These are phyloP conservation scores for Beris morrisii DNA, from an alignment of 2,888 invertebrate species.

Conservation along the genomic window DNA sequence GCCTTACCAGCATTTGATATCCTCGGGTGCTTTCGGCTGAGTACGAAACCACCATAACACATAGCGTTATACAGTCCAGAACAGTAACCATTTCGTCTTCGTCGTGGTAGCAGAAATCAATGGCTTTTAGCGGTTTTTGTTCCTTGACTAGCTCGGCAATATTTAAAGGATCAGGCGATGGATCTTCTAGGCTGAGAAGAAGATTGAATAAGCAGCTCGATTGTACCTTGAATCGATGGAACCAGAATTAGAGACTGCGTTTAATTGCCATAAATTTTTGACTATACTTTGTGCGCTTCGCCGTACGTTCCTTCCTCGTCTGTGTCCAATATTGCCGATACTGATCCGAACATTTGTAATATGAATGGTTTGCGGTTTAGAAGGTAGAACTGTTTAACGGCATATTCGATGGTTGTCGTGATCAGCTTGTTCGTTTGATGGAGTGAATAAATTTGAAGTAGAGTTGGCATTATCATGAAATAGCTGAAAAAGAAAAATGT, in stretches of 20 bases:
- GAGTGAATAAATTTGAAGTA: constrained; percentile 94
- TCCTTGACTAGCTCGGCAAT: constrained; percentile 91
- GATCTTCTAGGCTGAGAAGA: constrained; percentile 87
- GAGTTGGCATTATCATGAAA: constrained; percentile 94
- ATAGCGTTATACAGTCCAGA: constrained; percentile 95
- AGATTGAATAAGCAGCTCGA: constrained; percentile 90
- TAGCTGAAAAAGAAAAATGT: constrained; percentile 63
- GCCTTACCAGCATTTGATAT: constrained; percentile 84
- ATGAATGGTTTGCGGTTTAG: constrained; percentile 98
- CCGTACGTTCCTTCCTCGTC: constrained; percentile 85
- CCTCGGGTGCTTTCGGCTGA: constrained; percentile 92
- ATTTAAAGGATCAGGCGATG: constrained; percentile 90
- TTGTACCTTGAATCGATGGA: constrained; percentile 66
- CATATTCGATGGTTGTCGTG: constrained; percentile 94
- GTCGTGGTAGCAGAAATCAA: constrained; percentile 98
- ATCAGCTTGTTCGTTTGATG: constrained; percentile 96
- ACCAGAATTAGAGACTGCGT: neutral
- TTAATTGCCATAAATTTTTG: neutral
- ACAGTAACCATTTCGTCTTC: constrained; percentile 97
- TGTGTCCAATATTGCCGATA: constrained; percentile 93
- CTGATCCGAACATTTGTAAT: constrained; percentile 98
- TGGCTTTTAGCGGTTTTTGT: constrained; percentile 87
- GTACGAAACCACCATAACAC: constrained; percentile 98
- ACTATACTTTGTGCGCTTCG: constrained; percentile 82
- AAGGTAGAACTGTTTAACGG: constrained; percentile 97